Conservation (phyloP, 2,888 invertebrate species). For the Hypomecis punctinalis region DNA sequence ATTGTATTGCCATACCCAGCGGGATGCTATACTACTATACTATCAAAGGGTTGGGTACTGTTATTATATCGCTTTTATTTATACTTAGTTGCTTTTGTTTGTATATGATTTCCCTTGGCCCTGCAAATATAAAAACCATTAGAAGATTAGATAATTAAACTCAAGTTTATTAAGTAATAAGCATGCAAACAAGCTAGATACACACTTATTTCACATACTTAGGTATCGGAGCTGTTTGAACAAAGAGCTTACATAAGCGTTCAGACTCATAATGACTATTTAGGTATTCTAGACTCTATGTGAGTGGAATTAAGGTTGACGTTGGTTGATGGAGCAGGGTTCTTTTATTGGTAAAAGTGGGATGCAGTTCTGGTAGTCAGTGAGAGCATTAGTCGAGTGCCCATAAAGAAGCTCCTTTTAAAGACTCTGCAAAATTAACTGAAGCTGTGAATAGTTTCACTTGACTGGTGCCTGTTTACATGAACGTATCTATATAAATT, state of each 20-base stretch:
- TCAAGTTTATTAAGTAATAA: conserved; percentile 32
- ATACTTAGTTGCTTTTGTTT: no score
- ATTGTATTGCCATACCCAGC: no score
- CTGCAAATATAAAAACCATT: conserved; percentile 3
- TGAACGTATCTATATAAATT: no score
- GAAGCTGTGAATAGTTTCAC: no score
- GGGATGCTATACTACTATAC: no score
- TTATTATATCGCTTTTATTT: no score
- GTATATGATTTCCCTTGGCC: not conserved
- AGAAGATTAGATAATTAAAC: conserved; percentile 9
- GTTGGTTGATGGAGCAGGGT: conserved; percentile 20
- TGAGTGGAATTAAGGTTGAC: conserved; percentile 2
- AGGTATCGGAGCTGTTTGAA: conserved; percentile 27
- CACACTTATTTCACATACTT: conserved; percentile 21
- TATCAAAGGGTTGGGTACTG: no score
- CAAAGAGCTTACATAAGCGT: conserved; percentile 46
- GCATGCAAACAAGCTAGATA: conserved; percentile 24
- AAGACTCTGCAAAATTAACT: not conserved
- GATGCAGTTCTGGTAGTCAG: conserved; percentile 44
- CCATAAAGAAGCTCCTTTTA: conserved; percentile 6
- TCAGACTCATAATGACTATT: conserved; percentile 6
- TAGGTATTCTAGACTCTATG: conserved; percentile 28
- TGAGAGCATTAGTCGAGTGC: conserved; percentile 27
- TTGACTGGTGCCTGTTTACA: no score
- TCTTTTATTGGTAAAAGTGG: conserved; percentile 48